Base-by-base conservation (phyloP, 2,888 invertebrate species). In the Lepetodrilus schrolli region DNA sequence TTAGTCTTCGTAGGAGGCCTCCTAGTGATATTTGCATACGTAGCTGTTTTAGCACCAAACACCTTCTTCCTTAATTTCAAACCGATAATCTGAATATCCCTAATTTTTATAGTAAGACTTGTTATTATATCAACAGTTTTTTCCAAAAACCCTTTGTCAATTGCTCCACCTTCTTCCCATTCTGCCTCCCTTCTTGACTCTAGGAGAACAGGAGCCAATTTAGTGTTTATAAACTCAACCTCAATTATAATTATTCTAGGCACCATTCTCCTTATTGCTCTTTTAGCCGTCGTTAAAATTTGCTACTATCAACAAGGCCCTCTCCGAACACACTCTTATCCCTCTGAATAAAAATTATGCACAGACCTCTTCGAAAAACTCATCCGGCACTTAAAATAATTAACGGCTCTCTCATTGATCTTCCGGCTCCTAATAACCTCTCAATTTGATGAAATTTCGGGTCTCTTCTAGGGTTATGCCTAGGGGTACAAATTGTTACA, bases 401-500 rank as follows among this genome's bases (percentile, higher is more conserved):
- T 36, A 82, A 83, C 23, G 73, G 73, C 0, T 70, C 78, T 26
- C 66, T 85, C 51, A 77, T 84, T 51, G 83, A 84, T 66, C 69
- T 86, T 0, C 86, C 87, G 8, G 75, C 77, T 20, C 86, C 87
- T 20, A 73, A 71, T 17, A 87, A 86, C 73, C 74, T 87, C 37
- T 82, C 81, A 17, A 74, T 79, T 17, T 83, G 82, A 73, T 94
- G 94, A 93, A 94, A 94, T 90, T 94, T 94, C 91, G 89, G 90
- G 48, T 89, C 88, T 36, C 78, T 90, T 34, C 78, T 89, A 75
- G 89, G 89, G 47, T 74, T 90, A 23, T 83, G 86, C 74, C 76
- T 90, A 92, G 91, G 92, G 74, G 92, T 92, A 75, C 94, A 94
- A 93, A 93, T 94, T 91, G 78, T 93, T 74, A 93, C 94, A 34